Evolutionary conservation across 1,140 invertebrate genomes (phyloP), one percentile per base, ranked within the genome.

Genomic region (Lepidostoma basale): DNA sequence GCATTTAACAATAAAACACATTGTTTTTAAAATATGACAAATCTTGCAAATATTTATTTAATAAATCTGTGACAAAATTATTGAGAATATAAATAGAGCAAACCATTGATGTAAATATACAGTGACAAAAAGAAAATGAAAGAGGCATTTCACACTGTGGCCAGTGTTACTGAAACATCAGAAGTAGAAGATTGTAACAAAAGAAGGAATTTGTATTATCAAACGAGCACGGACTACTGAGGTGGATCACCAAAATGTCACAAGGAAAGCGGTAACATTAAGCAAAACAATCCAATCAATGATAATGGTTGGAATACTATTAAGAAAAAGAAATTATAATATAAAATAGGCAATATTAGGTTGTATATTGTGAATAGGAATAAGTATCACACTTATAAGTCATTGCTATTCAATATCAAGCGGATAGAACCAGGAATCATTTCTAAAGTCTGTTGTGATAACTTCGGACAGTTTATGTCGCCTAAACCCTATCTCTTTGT

Each of bases 211-310:
- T 65, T 70, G 70, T 62, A 74, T 74, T 62, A 76, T 68, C 54
- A 76, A 80, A 79, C 79, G 81, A 82, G 79, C 81, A 81, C 82
- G 81, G 81, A 77, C 81, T 83, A 84, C 82, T 83, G 70, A 76
- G 68, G 68, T 74, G 59, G 62, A 72, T 69, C 80, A 82, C 78
- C 81, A 84, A 84, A 82, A 79, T 81, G 80, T 83, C 82, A 84
- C 81, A 84, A 84, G 81, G 79, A 84, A 84, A 84, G 82, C 82
- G 77, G 77, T 82, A 81, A 84, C 81, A 84, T 81, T 81, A 84
- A 84, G 82, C 82, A 81, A 73, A 76, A 83, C 82, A 83, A 83
- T 83, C 81, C 80, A 83, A 83, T 84, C 79, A 82, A 82, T 69
- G 67, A 69, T 58, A 69, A 73, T 69, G 63, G 67, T 69, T 64